Evolutionary conservation across 2,797 vertebrate genomes (phyloP), one percentile per base, ranked within the genome.

Genomic region (Antennarius maculatus): DNA sequence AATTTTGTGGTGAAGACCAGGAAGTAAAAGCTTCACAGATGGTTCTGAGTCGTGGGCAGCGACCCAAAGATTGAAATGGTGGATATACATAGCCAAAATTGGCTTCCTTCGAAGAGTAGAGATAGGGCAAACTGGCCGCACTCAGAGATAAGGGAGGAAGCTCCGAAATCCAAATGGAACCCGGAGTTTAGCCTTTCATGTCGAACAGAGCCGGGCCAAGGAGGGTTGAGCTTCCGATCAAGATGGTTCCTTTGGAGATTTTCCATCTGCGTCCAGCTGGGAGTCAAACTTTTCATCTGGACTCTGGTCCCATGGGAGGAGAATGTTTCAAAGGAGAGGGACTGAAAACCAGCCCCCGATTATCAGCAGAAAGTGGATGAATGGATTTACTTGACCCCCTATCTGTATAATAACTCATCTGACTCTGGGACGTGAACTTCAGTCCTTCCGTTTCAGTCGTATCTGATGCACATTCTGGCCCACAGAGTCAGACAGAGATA

Each of bases 401-500:
- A 13, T 7, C 39, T 7, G 39, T 3, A 41, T 8, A 56, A n/a
- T 6, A 42, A 47, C 34, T 71, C 0, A 14, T 61, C 74, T n/a
- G 14, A 45, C 50, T 45, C 15, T 68, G 59, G 61, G 48, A 68
- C 76, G 74, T 48, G 5, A 14, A 69, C 69, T 29, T 10, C 23
- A 2, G 14, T 52, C 46, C 17, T 46, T 18, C 27, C 17, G 51
- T 67, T 70, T 49, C 27, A 42, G 43, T 66, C 56, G 60, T 43
- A 49, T 50, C 48, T 37, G 13, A 41, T 3, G 39, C 11, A 28
- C 41, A 2, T 23, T 55, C 46, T 34, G 56, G 41, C 59, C 62
- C 23, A 46, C 55, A 47, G 58, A 67, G 61, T 15, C 17, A 5
- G 65, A 64, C 57, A 61, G 42, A 81, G 77, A 81, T 63, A 70